Conservation (phyloP, 2,113 vertebrate species). For the Arenaria interpres region DNA sequence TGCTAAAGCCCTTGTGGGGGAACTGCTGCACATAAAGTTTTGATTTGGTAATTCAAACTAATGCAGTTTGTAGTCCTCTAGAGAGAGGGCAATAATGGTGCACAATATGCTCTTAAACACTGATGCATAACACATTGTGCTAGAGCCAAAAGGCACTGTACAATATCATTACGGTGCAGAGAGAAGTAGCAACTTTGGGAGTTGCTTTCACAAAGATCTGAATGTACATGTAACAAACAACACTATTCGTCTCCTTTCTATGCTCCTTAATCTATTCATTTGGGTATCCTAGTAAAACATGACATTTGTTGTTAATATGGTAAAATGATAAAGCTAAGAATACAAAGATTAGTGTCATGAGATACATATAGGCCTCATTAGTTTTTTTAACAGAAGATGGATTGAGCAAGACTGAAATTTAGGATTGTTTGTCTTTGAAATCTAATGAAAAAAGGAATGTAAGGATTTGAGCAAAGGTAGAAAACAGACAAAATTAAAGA, state of each 20-base stretch:
- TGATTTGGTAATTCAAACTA: constrained; percentile 85
- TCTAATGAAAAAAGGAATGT: not conserved
- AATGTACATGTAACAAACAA: constrained; percentile 21
- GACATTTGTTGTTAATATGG: not conserved
- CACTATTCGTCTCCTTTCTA: not conserved
- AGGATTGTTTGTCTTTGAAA: not conserved
- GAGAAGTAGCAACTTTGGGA: constrained; percentile 75
- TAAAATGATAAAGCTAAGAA: not conserved
- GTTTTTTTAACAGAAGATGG: not conserved
- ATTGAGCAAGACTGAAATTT: not conserved
- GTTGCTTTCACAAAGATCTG: constrained; percentile 52
- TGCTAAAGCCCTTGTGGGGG: constrained; percentile 80
- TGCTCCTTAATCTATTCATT: not conserved
- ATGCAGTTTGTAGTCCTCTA: constrained; percentile 83
- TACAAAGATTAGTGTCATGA: not conserved
- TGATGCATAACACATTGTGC: constrained; percentile 84
- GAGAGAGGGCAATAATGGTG: constrained; percentile 81
- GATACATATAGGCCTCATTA: not conserved
- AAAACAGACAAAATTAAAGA: not conserved
- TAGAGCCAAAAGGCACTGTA: constrained; percentile 80
- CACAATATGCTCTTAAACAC: constrained; percentile 82
- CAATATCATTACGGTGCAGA: constrained; percentile 80
- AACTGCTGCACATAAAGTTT: constrained; percentile 80
- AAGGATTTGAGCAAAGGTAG: not conserved
- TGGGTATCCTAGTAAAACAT: not conserved